Conservation (phyloP, 2,888 invertebrate species). For the Timema podura region DNA sequence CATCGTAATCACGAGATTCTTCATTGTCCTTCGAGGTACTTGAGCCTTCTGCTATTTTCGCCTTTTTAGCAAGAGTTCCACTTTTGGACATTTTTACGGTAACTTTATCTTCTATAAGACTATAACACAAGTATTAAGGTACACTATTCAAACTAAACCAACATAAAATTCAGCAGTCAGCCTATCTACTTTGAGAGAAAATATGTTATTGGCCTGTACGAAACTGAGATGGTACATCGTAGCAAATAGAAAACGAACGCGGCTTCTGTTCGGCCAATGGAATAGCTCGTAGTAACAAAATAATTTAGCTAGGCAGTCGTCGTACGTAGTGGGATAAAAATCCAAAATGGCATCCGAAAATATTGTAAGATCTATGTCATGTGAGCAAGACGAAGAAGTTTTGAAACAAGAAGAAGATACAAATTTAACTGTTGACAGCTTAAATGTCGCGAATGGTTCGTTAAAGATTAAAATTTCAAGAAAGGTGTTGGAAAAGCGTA, state of each 20-base stretch:
- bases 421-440: slow-evolving; percentile 22
- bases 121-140: no score
- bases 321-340: slow-evolving; percentile 20
- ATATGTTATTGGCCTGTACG: no score
- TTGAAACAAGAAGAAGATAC: slow-evolving; percentile 24
- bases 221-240: no score
- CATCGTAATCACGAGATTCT: slow-evolving; percentile 47
- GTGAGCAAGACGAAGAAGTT: slow-evolving; percentile 36
- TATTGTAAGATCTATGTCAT: slow-evolving; percentile 45
- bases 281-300: no score
- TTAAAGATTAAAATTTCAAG: slow-evolving; percentile 28
- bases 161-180: no score
- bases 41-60: slow-evolving; percentile 38
- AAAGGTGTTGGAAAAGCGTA: slow-evolving; percentile 31
- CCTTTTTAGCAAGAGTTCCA: slow-evolving; percentile 42
- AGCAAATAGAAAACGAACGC: no score
- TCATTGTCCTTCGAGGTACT: slow-evolving; percentile 25
- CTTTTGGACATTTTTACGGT: slow-evolving; percentile 23
- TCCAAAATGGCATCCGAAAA: slow-evolving; percentile 48
- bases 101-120: no score
- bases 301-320: no score
- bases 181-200: no score
- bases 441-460: slow-evolving; percentile 22
- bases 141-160: no score
- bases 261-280: no score